Percentiles rank a stretch among this genome's conserved stretches.
These are phyloP conservation scores for Clepsis dumicolana DNA, from an alignment of 2,888 invertebrate species.

Conservation along the genomic window DNA sequence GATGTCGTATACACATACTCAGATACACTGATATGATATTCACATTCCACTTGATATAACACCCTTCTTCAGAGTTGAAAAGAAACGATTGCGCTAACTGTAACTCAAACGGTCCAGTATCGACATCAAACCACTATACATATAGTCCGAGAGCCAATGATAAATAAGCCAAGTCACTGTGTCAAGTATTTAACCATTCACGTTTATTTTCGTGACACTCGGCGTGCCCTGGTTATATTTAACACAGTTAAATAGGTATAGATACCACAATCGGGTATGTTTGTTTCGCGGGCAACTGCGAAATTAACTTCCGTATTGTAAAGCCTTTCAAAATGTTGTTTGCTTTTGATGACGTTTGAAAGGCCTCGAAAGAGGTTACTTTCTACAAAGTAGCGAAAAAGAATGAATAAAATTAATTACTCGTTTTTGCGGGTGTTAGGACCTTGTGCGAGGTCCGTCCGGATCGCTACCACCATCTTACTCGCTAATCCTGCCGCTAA, in stretches of 20 bases:
- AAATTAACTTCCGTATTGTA: slow-evolving; percentile 12
- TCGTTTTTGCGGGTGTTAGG: no score
- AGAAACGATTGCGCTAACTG: no score
- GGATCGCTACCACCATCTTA: no score
- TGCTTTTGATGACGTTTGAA: not conserved
- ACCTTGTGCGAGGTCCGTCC: no score
- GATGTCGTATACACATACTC: no score
- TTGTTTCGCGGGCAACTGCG: not conserved
- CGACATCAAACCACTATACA: no score
- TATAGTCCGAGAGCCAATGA: slow-evolving; percentile 2
- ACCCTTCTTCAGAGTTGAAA: no score
- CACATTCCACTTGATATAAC: no score
- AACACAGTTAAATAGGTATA: slow-evolving; percentile 8
- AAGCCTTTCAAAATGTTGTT: not conserved
- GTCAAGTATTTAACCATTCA: not conserved
- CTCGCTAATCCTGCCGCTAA: no score
- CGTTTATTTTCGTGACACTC: slow-evolving; percentile 9
- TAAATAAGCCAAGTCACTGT: slow-evolving; percentile 9
- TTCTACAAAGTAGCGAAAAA: not conserved
- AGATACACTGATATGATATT: no score
- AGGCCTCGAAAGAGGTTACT: not conserved
- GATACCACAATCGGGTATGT: not conserved
- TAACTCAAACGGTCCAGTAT: no score
- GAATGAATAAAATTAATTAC: no score
- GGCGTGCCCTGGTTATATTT: not conserved